Base-by-base conservation (phyloP, 2,113 vertebrate species). In the Cololabis saira region DNA sequence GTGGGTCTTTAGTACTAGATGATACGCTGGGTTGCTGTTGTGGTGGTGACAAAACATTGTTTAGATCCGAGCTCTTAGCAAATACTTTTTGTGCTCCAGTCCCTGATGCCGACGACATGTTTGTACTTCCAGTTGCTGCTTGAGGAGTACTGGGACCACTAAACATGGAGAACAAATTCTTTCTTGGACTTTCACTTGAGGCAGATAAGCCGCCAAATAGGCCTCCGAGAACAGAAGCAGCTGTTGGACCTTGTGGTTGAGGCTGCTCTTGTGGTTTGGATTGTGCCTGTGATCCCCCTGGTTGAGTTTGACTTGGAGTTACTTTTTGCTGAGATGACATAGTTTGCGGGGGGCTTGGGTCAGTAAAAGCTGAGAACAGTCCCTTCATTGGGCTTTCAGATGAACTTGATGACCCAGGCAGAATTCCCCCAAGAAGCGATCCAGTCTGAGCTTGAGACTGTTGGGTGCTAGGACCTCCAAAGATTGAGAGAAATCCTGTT, bases 361-460 rank as follows among this genome's bases (percentile, higher is more conserved):
- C 91, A 83, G 74, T 90, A 76, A 97, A 93, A 59, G 95, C 93
- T 53, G 95, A 95, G 53, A 96, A 94, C 65, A 96, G 67, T 77
- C 85, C 91, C 54, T 87, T 94, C 80, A 86, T 76, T 64, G 86
- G 72, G 17, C 62, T 84, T 68, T 87, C 86, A 47, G 74, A 56
- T 66, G 84, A 71, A 74, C 82, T 74, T 37, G 90, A 81, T 43
- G 87, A 69, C 3, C 87, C 90, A 21, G 90, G 58, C 30, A 90
- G n/a, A 64, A 91, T 82, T 18, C 90, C 90, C 0, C 85, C 83
- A 1, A 89, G 55, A 77, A 83, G 14, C 47, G 87, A 85, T 64
- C 75, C 84, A 42, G 80, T 63, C 69, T 88, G 87, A 50, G 81
- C 15, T 78, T 86, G 86, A 59, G 86, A 44, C 18, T 82, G 83